A percentile compares a stretch with the other conserved stretches of the same genome.
Conservation (phyloP, 2,797 vertebrate genomes). For the Semaprochilodus insignis region DNA sequence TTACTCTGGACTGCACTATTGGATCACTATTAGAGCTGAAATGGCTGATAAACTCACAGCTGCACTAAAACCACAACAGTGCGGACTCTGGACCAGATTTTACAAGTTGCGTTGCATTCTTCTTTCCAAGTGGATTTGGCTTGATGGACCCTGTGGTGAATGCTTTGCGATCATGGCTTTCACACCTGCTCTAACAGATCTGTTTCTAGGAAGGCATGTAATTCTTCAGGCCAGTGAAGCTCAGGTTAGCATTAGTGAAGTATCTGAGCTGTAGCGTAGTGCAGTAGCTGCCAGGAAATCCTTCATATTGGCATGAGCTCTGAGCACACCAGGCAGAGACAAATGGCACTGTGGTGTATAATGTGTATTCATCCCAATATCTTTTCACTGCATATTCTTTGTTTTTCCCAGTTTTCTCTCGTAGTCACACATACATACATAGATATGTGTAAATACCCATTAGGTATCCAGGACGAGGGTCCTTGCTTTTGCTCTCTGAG, state of each 20-base stretch:
- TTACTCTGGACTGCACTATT: not conserved
- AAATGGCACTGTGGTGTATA: constrained; percentile 22
- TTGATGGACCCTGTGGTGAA: not conserved
- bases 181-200: not conserved
- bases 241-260: constrained; percentile 1
- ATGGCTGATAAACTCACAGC: constrained; percentile 1
- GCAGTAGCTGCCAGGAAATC: constrained; percentile 63
- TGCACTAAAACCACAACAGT: not conserved
- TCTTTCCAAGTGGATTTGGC: not conserved
- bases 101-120: not conserved
- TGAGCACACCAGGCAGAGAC: constrained; percentile 30
- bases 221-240: not conserved
- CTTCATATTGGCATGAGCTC: constrained; percentile 52
- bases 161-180: not conserved
- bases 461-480: too few relatives aligned
- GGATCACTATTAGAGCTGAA: constrained; percentile 2
- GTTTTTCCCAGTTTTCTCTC: not conserved
- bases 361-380: constrained; percentile 9
- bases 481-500: too few relatives aligned
- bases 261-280: constrained; percentile 30
- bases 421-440: too few relatives aligned
- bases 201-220: not conserved
- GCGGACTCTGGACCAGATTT: not conserved
- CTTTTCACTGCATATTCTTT: not conserved
- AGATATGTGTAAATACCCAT: too few relatives aligned